Evolutionary conservation across 1,140 invertebrate species (phyloP), one percentile per base, ranked within the genome.

Genomic region (Melitaea cinxia): DNA sequence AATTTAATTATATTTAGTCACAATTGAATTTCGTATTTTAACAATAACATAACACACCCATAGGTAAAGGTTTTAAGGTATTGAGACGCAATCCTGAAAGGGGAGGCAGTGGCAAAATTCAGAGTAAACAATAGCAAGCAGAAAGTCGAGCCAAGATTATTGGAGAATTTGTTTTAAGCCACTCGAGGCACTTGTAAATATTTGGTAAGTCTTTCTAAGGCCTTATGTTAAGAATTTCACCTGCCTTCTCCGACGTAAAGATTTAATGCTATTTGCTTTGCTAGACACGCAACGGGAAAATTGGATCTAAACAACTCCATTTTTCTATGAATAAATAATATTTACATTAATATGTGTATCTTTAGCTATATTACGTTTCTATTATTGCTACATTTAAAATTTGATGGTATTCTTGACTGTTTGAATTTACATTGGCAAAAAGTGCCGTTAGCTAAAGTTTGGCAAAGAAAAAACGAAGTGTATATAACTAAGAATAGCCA

Each of bases 81-180:
- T 50, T 61, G 47, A 61, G 35, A 50, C 70, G 61, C 55, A 68
- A 61, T 65, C 47, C 70, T 28, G 45, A 55, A 69, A 59, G 60
- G 68, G 65, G 56, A 65, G 65, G 65, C 61, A 80, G 77, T 77
- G 79, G 78, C 82, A 56, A 80, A 84, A 86, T 85, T 80, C 75
- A 75, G 68, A 77, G 75, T 80, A 85, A 87, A 84, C 80, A 87
- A 83, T 82, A 77, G 73, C 72, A 64, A 68, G 57, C 66, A 82
- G 73, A 83, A 85, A 81, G 77, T 80, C 75, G 75, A 69, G 75
- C 68, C 75, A 78, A 83, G 83, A 85, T 86, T 87, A 87, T 84
- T 78, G 78, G 73, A 81, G 85, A 89, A 90, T 90, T 90, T 90
- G 88, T 89, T 89, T 89, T 88, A 87, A 90, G 85, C 79, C 82